Base-by-base conservation (phyloP, 2,797 vertebrate genomes). In the Kryptopterus vitreolus region DNA sequence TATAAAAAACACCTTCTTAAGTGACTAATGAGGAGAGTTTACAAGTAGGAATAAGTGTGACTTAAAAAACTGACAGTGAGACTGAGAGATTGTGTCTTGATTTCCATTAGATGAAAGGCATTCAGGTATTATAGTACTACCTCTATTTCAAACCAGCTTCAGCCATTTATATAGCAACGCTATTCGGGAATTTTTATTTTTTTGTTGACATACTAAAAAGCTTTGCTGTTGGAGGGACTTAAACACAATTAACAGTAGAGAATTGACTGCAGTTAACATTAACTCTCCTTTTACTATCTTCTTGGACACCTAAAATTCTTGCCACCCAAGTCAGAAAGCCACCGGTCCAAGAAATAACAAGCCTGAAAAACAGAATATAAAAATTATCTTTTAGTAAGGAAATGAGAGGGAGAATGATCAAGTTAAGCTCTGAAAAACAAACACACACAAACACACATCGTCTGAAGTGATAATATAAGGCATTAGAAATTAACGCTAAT, bases 351-450 rank as follows among this genome's bases (percentile, higher is more conserved):
- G n/a, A 55, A n/a, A 65, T 24, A 46, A 72, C 62, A 4, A 59
- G 18, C 58, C 86, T 88, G 71, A 77, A 82, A 83, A 62, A 26
- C 68, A 82, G 38, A 53, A 57, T 33, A 52, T 3, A 20, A 31
- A 12, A 29, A 6, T n/a, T n/a, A n/a, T n/a, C 2, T 26, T 75
- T 58, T 11, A 52, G 48, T 12, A 53, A 53, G 48, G 70, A 55
- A 72, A 35, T 33, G 26, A 53, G 2, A n/a, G 48, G 18, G 8
- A 20, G 4, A 15, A 33, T 33, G 1, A 20, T 2, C 48, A 52
- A 26, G 43, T 29, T 9, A 18, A 29, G 26, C 16, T 46, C 26
- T 2, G 38, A 43, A 43, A 16, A 70, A 11, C 31, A 33, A 26
- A 76, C 26, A 6, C 22, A 75, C 8, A 29, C 35, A 75, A 68